These are phyloP conservation scores for Autographa gamma DNA, from an alignment of 2,888 invertebrate genomes.

Conservation along the genomic window DNA sequence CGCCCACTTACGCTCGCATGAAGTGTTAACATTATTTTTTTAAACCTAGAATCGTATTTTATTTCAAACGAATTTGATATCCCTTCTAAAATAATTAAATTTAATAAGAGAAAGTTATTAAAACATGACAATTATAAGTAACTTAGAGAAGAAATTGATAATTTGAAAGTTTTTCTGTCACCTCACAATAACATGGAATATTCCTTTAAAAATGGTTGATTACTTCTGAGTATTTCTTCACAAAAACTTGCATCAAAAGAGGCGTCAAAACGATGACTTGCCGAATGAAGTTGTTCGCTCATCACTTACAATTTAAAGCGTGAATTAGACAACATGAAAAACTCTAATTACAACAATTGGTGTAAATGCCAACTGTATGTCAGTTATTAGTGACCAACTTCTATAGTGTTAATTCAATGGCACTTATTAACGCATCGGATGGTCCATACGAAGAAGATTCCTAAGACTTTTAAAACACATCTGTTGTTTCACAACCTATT, in stretches of 20 bases:
- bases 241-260: conserved; percentile 47
- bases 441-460: conserved; percentile 19
- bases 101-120: conserved; percentile 51
- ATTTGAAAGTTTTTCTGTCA: conserved; percentile 39
- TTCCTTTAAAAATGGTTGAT: conserved; percentile 50
- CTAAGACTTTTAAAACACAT: conserved; percentile 1
- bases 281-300: conserved; percentile 36
- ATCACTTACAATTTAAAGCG: conserved; percentile 49
- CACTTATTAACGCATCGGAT: conserved; percentile 22
- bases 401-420: conserved; percentile 20
- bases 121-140: conserved; percentile 46
- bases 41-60: conserved; percentile 17
- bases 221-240: conserved; percentile 46
- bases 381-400: conserved; percentile 13
- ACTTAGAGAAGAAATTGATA: conserved; percentile 37
- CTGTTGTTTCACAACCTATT: background rate
- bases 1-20: conserved; percentile 69
- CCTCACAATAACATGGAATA: conserved; percentile 47
- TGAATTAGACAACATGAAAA: conserved; percentile 53
- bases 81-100: conserved; percentile 15
- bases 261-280: conserved; percentile 54
- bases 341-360: conserved; percentile 50
- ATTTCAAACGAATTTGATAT: conserved; percentile 15
- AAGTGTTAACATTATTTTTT: conserved; percentile 30
- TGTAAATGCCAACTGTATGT: conserved; percentile 33